These are phyloP conservation scores for Parnassius smintheus DNA, from an alignment of 2,888 invertebrate genomes.

Conservation along the genomic window DNA sequence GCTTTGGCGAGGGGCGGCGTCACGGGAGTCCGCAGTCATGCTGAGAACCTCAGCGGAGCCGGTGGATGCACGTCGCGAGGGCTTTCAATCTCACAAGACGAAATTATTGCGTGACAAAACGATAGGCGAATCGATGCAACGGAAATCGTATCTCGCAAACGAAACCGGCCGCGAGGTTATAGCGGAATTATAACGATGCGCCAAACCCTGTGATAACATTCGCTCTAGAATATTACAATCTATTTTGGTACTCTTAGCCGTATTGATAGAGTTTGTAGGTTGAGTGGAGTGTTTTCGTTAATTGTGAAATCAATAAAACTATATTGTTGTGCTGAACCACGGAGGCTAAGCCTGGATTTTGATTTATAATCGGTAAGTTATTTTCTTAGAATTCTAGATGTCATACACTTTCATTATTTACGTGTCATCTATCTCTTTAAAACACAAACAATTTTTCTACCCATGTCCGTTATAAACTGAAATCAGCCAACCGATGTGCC, in stretches of 20 bases:
- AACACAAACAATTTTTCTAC: too few species aligned
- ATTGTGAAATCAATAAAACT: slow-evolving; percentile 47
- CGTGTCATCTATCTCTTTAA: too few species aligned
- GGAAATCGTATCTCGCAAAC: slow-evolving; percentile 39
- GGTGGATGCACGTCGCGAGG: slow-evolving; percentile 76
- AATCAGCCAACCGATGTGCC: too few species aligned
- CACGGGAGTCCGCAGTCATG: slow-evolving; percentile 80
- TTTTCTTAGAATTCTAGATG: neutral
- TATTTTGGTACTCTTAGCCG: slow-evolving; percentile 43
- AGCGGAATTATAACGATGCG: slow-evolving; percentile 66
- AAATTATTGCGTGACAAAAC: slow-evolving; percentile 67
- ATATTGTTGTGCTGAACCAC: slow-evolving; percentile 35
- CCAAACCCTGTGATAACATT: slow-evolving; percentile 62
- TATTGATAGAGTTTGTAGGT: slow-evolving; percentile 50
- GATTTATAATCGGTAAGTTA: slow-evolving; percentile 22
- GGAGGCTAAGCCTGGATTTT: slow-evolving; percentile 39
- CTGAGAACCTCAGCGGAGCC: slow-evolving; percentile 76
- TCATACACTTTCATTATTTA: neutral
- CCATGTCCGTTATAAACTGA: too few species aligned
- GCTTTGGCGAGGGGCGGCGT: slow-evolving; percentile 73
- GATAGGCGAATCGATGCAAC: slow-evolving; percentile 59
- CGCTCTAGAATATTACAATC: slow-evolving; percentile 49
- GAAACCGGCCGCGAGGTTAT: slow-evolving; percentile 46
- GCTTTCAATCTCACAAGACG: slow-evolving; percentile 66
- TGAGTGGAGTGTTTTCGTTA: slow-evolving; percentile 68